Percentiles rank a stretch among this genome's conserved stretches.
Evolutionary conservation across 2,113 vertebrate genomes (phyloP).

Genomic region (Sorex fumeus): DNA sequence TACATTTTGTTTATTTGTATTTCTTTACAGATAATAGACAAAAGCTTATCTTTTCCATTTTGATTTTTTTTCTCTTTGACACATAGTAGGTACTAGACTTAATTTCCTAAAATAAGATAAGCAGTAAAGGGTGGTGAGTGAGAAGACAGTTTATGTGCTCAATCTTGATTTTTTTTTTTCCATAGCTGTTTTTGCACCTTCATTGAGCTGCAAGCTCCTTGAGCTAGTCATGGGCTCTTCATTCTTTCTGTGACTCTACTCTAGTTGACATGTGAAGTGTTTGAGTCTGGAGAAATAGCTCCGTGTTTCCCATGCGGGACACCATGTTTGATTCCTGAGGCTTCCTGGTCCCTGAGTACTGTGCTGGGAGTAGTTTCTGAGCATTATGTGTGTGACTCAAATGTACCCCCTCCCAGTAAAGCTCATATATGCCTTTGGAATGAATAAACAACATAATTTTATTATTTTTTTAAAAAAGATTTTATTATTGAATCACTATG

Average conservation of each 20-base stretch:
- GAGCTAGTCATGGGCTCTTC: neutral
- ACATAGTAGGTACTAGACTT: neutral
- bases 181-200: constrained; percentile 4
- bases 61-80: constrained; percentile 48
- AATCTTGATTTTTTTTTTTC: neutral
- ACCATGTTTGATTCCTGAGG: too few species aligned
- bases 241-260: neutral
- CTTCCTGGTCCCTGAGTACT: too few species aligned
- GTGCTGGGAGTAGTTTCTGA: too few species aligned
- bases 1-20: constrained; percentile 40
- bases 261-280: neutral
- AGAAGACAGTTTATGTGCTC: neutral
- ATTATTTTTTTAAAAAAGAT: too few species aligned
- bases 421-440: neutral
- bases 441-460: neutral
- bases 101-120: neutral
- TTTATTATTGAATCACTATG: too few species aligned
- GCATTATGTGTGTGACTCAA: too few species aligned
- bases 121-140: neutral
- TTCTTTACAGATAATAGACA: constrained; percentile 9
- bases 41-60: constrained; percentile 10
- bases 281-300: too few species aligned
- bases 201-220: neutral
- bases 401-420: too few species aligned
- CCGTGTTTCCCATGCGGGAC: too few species aligned